Evolutionary conservation across 2,113 vertebrate species (phyloP).

Genomic region (Anoplopoma fimbria): DNA sequence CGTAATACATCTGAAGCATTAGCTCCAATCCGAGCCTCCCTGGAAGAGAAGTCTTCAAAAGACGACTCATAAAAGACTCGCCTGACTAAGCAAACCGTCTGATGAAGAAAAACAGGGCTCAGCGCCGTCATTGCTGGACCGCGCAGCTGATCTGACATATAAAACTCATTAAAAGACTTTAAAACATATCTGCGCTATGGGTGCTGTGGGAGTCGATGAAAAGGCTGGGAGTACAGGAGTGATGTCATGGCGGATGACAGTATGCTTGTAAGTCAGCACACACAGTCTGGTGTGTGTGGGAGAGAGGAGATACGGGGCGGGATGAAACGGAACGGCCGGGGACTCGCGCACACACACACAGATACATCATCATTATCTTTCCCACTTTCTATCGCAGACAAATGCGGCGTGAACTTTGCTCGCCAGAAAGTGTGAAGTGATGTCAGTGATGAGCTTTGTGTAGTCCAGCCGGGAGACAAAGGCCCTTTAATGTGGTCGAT

Average conservation of each 20-base stretch:
- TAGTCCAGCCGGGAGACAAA: slow-evolving; percentile 71
- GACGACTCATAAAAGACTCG: slow-evolving; percentile 11
- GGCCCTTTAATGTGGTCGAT: slow-evolving; percentile 76
- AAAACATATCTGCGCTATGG: slow-evolving; percentile 62
- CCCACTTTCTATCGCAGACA: slow-evolving; percentile 69
- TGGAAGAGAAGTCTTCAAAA: slow-evolving; percentile 7
- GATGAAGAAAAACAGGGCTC: slow-evolving; percentile 17
- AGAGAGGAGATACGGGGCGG: slow-evolving; percentile 22
- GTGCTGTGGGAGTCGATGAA: slow-evolving; percentile 64
- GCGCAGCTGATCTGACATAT: slow-evolving; percentile 56
- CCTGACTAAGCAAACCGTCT: slow-evolving; percentile 32
- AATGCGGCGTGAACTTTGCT: slow-evolving; percentile 81
- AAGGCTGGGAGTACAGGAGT: slow-evolving; percentile 60
- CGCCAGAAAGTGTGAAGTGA: slow-evolving; percentile 82
- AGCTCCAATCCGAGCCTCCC: background rate
- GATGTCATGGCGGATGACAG: slow-evolving; percentile 73
- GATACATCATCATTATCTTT: slow-evolving; percentile 72
- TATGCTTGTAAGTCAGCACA: slow-evolving; percentile 62
- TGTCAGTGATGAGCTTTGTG: slow-evolving; percentile 78
- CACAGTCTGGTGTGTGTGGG: slow-evolving; percentile 40
- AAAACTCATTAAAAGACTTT: slow-evolving; percentile 72
- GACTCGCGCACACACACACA: slow-evolving; percentile 44
- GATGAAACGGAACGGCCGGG: slow-evolving; percentile 10
- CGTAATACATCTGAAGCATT: background rate
- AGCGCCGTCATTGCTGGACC: slow-evolving; percentile 40